phyloP scores from a whole-genome alignment of 1,140 invertebrate genomes.

The Carcinoscorpius rotundicauda region DNA sequence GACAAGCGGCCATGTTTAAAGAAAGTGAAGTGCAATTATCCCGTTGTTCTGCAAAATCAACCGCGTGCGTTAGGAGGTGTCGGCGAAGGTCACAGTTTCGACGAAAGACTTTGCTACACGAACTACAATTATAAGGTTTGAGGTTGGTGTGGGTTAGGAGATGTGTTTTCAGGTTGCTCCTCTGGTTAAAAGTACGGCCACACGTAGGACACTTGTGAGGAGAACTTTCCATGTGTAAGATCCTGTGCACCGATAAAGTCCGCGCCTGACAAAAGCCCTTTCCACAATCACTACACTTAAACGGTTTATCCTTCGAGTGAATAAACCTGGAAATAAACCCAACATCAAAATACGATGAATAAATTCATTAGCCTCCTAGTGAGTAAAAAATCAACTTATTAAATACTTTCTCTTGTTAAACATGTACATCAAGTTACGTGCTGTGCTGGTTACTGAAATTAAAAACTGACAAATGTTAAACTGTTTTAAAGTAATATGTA shows the following conservation, averaged over 20 bases:
- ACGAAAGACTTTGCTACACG: constrained; percentile 32
- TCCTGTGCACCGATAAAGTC: constrained; percentile 86
- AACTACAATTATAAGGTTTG: constrained; percentile 51
- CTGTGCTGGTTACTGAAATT: no score
- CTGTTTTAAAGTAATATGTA: no score
- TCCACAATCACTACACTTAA: constrained; percentile 87
- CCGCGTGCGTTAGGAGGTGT: constrained; percentile 70
- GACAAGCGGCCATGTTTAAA: no score
- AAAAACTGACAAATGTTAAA: no score
- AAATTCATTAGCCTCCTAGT: no score
- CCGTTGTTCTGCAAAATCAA: constrained; percentile 35
- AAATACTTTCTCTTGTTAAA: no score
- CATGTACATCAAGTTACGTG: no score
- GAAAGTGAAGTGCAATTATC: no score
- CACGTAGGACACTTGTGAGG: constrained; percentile 72
- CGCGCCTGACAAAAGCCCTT: constrained; percentile 95
- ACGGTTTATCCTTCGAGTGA: constrained; percentile 94
- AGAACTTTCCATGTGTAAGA: constrained; percentile 77
- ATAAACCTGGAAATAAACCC: constrained; percentile 61
- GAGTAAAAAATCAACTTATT: no score
- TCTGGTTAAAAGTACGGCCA: constrained; percentile 69
- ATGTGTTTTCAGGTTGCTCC: constrained; percentile 82
- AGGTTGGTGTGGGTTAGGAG: constrained; percentile 86
- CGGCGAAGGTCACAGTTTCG: constrained; percentile 36
- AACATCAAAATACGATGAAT: no score